Base-by-base conservation (phyloP, 2,113 vertebrate species). In the Heptranchias perlo region DNA sequence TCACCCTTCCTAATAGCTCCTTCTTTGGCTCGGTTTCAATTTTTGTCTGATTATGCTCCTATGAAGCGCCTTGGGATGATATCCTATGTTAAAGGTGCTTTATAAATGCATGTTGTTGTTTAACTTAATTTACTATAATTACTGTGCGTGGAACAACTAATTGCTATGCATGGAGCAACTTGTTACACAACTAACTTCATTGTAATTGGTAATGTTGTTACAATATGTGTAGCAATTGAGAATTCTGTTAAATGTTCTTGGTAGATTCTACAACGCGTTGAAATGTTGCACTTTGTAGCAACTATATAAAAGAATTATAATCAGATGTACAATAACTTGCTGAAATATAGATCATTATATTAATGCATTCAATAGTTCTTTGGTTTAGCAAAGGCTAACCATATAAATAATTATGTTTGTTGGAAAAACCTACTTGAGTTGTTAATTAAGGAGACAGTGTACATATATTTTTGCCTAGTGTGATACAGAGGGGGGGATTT, bases 231-330 rank as follows among this genome's bases (percentile, higher is more conserved):
- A 58, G 87, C 87, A 92, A 61, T 92, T 92, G 61, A 35, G 31
- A 82, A 61, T 58, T 58, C 31, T 58, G 87, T 92, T 91, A n/a
- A 91, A 91, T 91, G 87, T 91, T 91, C 31, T 54, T 91, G 87
- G 31, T 54, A 61, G 35, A 61, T 91, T 54, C 54, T 11, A 54
- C 16, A 39, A 78, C 61, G 10, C 58, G 87, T 54, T 91, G 52
- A 91, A 91, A 91, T 58, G 13, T n/a, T 92, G 14, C 54, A 92
- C 31, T 58, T 31, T 61, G 31, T 58, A 61, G 87, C 28, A 92
- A 58, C 87, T n/a, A 18, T n/a, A n/a, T 61, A 92, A 92, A 31
- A 92, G 31, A 61, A 92, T 92, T 61, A 39, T 82, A 82, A 82
- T 82, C 78, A 78, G 76, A 78, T 78, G 28, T 91, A 35, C 87